Percentiles rank a stretch among this genome's conserved stretches.
Evolutionary conservation across 1,140 invertebrate genomes (phyloP).

Genomic region (Cotesia glomerata): DNA sequence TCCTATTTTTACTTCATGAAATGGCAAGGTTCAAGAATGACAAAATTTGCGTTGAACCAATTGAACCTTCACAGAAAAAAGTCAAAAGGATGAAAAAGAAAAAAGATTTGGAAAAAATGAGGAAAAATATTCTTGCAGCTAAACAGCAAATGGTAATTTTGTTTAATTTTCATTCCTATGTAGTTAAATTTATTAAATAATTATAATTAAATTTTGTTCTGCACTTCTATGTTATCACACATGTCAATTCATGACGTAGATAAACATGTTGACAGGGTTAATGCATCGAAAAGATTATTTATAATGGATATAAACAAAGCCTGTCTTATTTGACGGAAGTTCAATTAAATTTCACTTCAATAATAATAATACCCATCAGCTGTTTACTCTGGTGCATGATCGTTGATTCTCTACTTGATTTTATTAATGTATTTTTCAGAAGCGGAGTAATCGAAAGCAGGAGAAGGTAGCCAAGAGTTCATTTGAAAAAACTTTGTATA

Average conservation of each 20-base stretch:
- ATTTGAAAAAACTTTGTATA: neutral
- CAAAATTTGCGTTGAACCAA: neutral
- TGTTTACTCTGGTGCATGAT: no score
- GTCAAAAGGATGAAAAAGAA: conserved; percentile 40
- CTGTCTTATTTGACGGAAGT: no score
- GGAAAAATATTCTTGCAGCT: conserved; percentile 41
- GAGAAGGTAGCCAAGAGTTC: neutral
- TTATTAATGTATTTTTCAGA: neutral
- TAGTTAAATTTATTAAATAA: neutral
- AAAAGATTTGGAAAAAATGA: conserved; percentile 45
- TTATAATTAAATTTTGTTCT: no score
- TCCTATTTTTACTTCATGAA: no score
- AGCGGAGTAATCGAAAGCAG: neutral
- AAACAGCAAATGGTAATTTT: conserved; percentile 42
- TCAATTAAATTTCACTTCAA: no score
- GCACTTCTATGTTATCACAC: no score
- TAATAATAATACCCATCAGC: no score
- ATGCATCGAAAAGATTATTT: no score
- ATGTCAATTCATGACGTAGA: no score
- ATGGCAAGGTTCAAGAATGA: neutral
- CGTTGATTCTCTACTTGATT: neutral
- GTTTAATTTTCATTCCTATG: neutral
- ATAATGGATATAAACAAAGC: no score
- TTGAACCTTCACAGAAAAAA: neutral
- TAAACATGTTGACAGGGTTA: no score